Evolutionary conservation across 2,113 vertebrate genomes (phyloP).

Genomic region (Eurypyga helias): DNA sequence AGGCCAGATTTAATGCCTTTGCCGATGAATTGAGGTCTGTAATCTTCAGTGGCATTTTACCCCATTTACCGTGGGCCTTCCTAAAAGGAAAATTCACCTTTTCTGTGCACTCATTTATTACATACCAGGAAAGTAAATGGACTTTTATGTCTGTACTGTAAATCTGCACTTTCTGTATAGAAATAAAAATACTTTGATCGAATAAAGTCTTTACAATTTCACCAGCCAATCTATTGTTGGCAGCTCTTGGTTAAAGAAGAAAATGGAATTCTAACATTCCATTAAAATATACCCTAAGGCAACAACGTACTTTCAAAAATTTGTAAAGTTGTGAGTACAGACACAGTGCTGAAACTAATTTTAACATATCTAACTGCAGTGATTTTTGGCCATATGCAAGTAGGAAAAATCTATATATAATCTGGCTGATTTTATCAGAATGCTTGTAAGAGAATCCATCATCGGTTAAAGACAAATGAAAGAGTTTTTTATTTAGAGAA

Average conservation of each 20-base stretch:
- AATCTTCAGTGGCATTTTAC: background rate
- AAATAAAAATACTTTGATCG: background rate
- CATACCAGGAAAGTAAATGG: background rate
- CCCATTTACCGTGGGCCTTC: background rate
- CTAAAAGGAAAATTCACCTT: background rate
- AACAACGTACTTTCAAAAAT: background rate
- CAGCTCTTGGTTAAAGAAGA: background rate
- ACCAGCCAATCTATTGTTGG: background rate
- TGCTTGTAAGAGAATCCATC: background rate
- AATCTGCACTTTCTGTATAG: background rate
- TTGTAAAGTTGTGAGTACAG: background rate
- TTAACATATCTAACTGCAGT: background rate
- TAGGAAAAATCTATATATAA: background rate
- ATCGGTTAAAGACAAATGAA: constrained; percentile 32
- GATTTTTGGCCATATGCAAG: background rate
- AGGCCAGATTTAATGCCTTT: background rate
- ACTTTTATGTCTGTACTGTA: background rate
- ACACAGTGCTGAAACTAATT: background rate
- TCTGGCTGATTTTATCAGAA: constrained; percentile 16
- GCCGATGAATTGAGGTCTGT: background rate
- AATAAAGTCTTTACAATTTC: background rate
- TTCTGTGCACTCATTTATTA: background rate
- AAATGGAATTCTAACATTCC: background rate
- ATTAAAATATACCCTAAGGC: background rate
- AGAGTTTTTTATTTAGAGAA: constrained; percentile 23